Base-by-base conservation (phyloP, 2,797 vertebrate species). In the Cuniculus paca region DNA sequence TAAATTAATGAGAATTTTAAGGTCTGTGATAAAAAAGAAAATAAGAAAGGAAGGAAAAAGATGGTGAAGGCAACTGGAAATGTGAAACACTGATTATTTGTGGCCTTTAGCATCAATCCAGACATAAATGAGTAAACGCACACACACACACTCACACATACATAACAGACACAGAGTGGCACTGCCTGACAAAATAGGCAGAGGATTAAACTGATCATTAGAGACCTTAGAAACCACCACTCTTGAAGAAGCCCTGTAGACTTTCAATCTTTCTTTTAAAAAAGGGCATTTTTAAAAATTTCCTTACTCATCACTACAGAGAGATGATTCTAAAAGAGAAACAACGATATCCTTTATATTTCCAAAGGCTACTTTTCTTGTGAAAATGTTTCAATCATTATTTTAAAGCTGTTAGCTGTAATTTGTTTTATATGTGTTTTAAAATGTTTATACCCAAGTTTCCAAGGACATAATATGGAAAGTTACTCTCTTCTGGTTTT, bases 1-100 rank as follows among this genome's bases (percentile, higher is more conserved):
- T 74, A 94, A 84, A 95, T 97, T 94, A 98, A 97, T 96, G 91
- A 90, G 56, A 77, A 84, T 75, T 70, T 88, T 85, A 93, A 96
- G 52, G 39, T 42, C 22, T 95, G 1, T 87, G 61, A 77, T 95
- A 48, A 60, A 87, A 54, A 52, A 54, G 4, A 54, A 54, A 79
- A 87, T 17, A 52, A 48, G 31, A 42, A 20, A 42, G 7, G 36
- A 50, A 61, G 10, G 36, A 65, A 61, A 31, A 88, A 80, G 60
- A 80, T 12, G 2, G 75, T 58, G 20, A 94, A 72, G 34, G 58
- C 17, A 13, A 2, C 58, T 87, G 60, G 83, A 92, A 97, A 96
- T 95, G 36, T n/a, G 34, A 83, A 96, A 45, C 34, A 68, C 42
- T 54, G n/a, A 90, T 83, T 90, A 56, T 61, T 85, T 88, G 63